Conservation (phyloP, 2,113 vertebrate genomes). For the Notarius quadriscutis region DNA sequence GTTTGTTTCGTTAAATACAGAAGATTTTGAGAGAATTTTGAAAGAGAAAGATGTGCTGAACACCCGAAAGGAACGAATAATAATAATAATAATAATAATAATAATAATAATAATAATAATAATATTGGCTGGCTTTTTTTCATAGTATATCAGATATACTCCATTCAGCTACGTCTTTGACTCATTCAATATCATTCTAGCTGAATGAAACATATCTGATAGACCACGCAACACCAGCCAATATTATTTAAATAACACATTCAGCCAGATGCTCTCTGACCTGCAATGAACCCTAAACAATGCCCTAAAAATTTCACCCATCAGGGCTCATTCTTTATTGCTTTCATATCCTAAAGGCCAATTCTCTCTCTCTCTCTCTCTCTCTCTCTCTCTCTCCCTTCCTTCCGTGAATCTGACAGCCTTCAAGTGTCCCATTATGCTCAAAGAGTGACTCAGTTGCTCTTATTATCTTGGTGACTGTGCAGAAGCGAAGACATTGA, state of each 20-base stretch:
- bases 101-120: no score
- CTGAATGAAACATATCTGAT: no score
- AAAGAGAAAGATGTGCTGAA: no score
- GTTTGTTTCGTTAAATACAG: no score
- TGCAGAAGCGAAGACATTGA: conserved; percentile 31
- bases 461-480: conserved; percentile 32
- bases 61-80: no score
- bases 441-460: conserved; percentile 28
- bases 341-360: conserved; percentile 6
- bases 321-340: neutral
- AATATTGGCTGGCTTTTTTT: no score
- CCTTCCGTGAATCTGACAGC: conserved; percentile 13
- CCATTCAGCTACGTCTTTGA: no score
- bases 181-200: no score
- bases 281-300: neutral
- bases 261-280: conserved; percentile 9
- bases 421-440: conserved; percentile 24
- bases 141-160: no score
- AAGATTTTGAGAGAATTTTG: no score
- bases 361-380: neutral
- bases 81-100: no score
- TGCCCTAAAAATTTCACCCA: conserved; percentile 6
- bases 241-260: neutral
- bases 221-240: no score
- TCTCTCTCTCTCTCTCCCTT: neutral